These are phyloP conservation scores for Hymenochirus boettgeri DNA, from an alignment of 2,113 vertebrate species.

Conservation along the genomic window DNA sequence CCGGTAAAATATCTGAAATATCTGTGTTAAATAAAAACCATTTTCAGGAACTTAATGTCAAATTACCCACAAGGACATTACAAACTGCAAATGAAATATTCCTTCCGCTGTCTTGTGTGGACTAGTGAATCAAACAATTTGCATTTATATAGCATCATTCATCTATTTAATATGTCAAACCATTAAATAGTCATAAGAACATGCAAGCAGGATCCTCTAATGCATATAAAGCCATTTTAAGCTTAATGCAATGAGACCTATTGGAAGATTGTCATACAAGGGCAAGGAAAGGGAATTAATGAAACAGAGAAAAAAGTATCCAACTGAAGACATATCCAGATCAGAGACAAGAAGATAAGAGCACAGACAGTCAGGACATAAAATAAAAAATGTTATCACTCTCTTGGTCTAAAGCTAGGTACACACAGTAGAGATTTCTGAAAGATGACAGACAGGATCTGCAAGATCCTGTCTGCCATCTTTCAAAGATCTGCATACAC, in stretches of 20 bases:
- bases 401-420: no score
- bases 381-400: no score
- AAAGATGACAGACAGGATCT: no score
- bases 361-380: no score
- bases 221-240: conserved; percentile 17
- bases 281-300: not conserved
- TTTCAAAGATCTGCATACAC: no score
- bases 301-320: not conserved
- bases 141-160: conserved; percentile 41
- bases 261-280: not conserved
- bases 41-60: conserved; percentile 26
- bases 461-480: no score
- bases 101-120: conserved; percentile 16
- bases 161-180: conserved; percentile 41
- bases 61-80: conserved; percentile 22
- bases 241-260: conserved; percentile 17
- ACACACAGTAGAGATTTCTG: no score
- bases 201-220: conserved; percentile 17
- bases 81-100: conserved; percentile 24
- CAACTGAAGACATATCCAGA: no score
- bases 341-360: no score
- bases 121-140: conserved; percentile 13
- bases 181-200: conserved; percentile 37
- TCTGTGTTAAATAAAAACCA: conserved; percentile 2
- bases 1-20: conserved; percentile 27